phyloP scores from a whole-genome alignment of 2,797 vertebrate genomes.

The Phoeniculus purpureus region DNA sequence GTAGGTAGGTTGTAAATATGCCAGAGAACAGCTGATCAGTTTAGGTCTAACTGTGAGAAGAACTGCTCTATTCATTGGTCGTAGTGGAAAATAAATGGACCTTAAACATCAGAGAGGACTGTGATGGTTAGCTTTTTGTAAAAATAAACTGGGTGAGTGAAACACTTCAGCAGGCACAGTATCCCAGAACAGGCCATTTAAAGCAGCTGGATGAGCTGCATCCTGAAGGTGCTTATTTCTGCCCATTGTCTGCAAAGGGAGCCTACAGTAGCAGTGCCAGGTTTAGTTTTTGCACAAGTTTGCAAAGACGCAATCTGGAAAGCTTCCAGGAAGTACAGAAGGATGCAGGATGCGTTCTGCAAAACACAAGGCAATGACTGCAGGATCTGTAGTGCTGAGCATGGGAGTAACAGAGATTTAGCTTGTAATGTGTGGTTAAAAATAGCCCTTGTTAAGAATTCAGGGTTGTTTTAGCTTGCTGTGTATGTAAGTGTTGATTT shows the following conservation, averaged over 20 bases:
- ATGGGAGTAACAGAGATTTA: not conserved
- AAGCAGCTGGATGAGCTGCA: not conserved
- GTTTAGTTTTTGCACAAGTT: not conserved
- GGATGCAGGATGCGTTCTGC: not conserved
- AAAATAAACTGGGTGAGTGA: not conserved
- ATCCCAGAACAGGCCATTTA: not conserved
- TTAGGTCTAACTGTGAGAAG: not conserved
- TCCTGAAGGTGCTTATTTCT: not conserved
- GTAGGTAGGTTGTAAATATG: not conserved
- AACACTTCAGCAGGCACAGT: not conserved
- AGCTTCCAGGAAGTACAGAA: not conserved
- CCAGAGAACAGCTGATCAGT: not conserved
- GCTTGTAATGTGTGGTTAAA: not conserved
- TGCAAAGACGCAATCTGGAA: not conserved
- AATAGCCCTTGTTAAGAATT: conserved; percentile 16
- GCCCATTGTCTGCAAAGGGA: not conserved
- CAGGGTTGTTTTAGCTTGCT: not conserved
- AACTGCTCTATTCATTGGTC: not conserved
- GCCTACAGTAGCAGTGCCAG: not conserved
- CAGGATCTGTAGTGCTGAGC: not conserved
- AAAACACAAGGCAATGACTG: fast-evolving
- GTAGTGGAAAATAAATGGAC: not conserved
- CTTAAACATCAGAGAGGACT: not conserved
- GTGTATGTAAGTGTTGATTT: not conserved
- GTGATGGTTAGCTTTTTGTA: fast-evolving